phyloP scores from a whole-genome alignment of 2,113 vertebrate species.

The Conger conger region DNA sequence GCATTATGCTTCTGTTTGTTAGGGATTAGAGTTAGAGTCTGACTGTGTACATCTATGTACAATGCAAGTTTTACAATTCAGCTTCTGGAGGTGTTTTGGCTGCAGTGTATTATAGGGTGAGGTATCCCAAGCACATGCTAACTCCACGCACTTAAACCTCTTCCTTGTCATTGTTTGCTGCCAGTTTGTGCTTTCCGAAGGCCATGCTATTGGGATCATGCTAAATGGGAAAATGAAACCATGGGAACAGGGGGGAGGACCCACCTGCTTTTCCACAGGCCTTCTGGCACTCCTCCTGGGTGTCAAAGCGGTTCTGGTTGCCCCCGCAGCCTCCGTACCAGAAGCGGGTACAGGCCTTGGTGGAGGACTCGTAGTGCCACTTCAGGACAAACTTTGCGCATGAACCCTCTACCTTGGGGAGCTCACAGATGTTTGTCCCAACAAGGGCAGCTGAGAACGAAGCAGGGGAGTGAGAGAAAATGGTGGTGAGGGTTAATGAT shows the following conservation, averaged over 20 bases:
- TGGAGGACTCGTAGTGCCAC: constrained; percentile 79
- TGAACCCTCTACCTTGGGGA: constrained; percentile 78
- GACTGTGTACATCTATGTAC: background rate
- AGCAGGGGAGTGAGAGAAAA: background rate
- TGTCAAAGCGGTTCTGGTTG: constrained; percentile 86
- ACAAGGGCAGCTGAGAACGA: constrained; percentile 35
- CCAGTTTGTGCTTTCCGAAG: too few relatives aligned
- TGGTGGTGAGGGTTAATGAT: background rate
- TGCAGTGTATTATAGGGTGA: background rate
- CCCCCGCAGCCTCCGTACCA: constrained; percentile 92
- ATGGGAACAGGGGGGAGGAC: constrained; percentile 24
- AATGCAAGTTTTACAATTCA: too few relatives aligned
- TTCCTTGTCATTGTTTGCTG: background rate
- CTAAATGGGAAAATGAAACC: background rate
- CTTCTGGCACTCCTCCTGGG: constrained; percentile 80
- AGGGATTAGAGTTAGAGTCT: background rate
- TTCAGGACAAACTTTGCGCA: constrained; percentile 80
- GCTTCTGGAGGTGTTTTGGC: background rate
- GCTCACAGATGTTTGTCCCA: constrained; percentile 71
- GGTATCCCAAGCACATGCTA: background rate
- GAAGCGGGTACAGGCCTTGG: constrained; percentile 81
- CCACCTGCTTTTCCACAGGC: constrained; percentile 80
- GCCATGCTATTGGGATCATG: background rate
- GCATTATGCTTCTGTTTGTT: background rate
- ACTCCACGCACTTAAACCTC: background rate